phyloP scores from a whole-genome alignment of 2,797 vertebrate genomes.

The Salmo trutta region DNA sequence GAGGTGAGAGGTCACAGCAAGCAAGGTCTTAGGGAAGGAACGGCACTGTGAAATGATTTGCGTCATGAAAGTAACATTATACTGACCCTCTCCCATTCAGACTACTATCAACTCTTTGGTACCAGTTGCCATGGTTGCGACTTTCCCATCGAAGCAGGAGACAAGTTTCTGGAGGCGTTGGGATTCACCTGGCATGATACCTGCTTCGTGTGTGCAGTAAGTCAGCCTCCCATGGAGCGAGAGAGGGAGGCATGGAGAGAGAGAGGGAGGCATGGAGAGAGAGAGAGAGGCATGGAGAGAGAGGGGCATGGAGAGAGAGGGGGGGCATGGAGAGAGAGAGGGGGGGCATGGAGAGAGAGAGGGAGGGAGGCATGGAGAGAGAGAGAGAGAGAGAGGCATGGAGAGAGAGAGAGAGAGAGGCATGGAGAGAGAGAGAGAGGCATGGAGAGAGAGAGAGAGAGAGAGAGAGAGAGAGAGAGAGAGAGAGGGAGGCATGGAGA shows the following conservation, averaged over 20 bases:
- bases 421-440: neutral
- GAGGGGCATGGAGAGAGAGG: too few species aligned
- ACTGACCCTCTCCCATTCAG: conserved; percentile 62
- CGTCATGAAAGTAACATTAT: neutral
- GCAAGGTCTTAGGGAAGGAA: neutral
- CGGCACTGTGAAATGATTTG: neutral
- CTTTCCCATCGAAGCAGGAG: conserved; percentile 97
- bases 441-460: neutral
- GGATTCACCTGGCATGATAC: conserved; percentile 97
- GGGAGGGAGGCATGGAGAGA: neutral
- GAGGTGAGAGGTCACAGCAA: conserved; percentile 73
- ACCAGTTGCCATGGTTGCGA: conserved; percentile 94
- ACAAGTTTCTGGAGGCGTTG: conserved; percentile 94
- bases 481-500: neutral
- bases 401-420: neutral
- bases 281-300: too few species aligned
- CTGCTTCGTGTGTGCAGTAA: conserved; percentile 96
- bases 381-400: neutral
- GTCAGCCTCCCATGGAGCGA: conserved; percentile 51
- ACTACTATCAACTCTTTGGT: conserved; percentile 92
- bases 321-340: too few species aligned
- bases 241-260: neutral
- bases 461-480: neutral
- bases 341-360: too few species aligned
- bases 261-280: too few species aligned